A percentile compares a stretch with the other conserved stretches of the same genome.
Conservation (phyloP, 2,888 invertebrate species). For the Drosophila neotestacea region DNA sequence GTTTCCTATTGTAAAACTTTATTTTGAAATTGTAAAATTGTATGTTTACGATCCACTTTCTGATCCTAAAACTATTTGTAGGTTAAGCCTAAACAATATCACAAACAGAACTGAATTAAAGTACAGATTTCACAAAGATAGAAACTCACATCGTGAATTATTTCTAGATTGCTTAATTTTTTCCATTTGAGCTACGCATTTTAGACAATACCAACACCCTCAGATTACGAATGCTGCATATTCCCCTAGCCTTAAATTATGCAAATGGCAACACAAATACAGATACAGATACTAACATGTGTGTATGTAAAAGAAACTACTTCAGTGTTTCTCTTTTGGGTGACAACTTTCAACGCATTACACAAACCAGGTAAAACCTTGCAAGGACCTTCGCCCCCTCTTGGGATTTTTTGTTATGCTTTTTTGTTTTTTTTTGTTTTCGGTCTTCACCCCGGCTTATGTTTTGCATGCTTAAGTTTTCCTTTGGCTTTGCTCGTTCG, state of each 20-base stretch:
- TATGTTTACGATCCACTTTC: too few relatives aligned
- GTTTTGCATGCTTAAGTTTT: conserved; percentile 30
- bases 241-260: conserved; percentile 28
- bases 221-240: background rate
- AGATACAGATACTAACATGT: background rate
- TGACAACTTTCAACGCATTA: conserved; percentile 39
- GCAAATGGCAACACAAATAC: conserved; percentile 26
- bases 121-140: conserved; percentile 18
- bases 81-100: background rate
- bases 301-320: conserved; percentile 6
- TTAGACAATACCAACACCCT: conserved; percentile 1
- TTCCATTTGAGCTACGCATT: conserved; percentile 14
- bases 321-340: conserved; percentile 2
- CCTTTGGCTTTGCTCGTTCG: conserved; percentile 17
- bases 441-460: conserved; percentile 19
- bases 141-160: background rate
- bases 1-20: too few relatives aligned
- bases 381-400: conserved; percentile 7
- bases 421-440: background rate
- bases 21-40: too few relatives aligned
- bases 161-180: conserved; percentile 3
- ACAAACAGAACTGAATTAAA: conserved; percentile 18
- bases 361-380: conserved; percentile 21
- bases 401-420: background rate
- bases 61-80: background rate